Conservation (phyloP, 2,113 vertebrate genomes). For the Drymodes brunneopygia region DNA sequence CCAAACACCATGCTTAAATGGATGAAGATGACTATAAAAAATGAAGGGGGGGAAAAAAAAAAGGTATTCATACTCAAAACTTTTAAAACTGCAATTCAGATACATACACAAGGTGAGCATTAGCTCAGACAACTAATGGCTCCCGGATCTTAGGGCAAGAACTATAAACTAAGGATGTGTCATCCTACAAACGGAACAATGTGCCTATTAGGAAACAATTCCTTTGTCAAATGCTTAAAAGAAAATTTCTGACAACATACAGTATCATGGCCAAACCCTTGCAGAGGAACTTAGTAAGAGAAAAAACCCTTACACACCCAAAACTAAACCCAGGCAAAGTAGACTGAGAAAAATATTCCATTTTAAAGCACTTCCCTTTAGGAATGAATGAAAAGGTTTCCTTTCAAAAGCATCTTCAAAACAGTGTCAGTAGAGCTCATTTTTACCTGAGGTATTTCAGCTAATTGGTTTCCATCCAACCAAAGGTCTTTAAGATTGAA, state of each 20-base stretch:
- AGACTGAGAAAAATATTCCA: not conserved
- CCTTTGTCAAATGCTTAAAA: not conserved
- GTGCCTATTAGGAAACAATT: not conserved
- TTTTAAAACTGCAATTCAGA: not conserved
- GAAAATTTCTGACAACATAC: not conserved
- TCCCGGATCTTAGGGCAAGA: not conserved
- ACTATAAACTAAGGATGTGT: not conserved
- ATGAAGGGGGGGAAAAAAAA: fast-evolving
- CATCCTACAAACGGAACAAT: not conserved
- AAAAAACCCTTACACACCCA: not conserved
- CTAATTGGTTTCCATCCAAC: constrained; percentile 96
- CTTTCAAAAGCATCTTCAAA: not conserved
- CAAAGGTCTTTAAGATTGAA: constrained; percentile 94
- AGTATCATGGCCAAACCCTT: not conserved
- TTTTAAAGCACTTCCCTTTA: not conserved
- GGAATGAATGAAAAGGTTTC: not conserved
- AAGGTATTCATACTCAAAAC: not conserved
- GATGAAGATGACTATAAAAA: not conserved
- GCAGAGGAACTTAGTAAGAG: not conserved
- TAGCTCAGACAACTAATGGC: not conserved
- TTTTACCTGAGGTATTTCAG: constrained; percentile 89
- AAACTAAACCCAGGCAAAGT: not conserved
- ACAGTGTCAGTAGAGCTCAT: not conserved
- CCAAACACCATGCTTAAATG: not conserved
- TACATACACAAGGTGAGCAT: not conserved